These are phyloP conservation scores for Formica exsecta DNA, from an alignment of 1,140 invertebrate species.

Conservation along the genomic window DNA sequence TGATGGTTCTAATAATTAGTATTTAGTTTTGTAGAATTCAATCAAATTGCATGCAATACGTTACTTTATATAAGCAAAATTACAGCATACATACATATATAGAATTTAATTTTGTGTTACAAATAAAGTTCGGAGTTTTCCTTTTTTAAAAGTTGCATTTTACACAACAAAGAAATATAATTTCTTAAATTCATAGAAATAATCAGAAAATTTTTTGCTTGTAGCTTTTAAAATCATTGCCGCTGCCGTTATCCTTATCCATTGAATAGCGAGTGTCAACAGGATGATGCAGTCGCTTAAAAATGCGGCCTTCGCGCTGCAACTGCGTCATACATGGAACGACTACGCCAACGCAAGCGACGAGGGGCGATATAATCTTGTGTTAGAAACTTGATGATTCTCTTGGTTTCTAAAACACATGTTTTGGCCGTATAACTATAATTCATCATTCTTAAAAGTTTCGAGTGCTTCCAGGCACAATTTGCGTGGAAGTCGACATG, in stretches of 20 bases:
- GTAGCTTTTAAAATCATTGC: constrained; percentile 56
- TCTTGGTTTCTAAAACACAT: constrained; percentile 6
- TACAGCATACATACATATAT: not conserved
- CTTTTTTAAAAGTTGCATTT: not conserved
- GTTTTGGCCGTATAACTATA: not conserved
- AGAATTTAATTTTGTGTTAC: constrained; percentile 15
- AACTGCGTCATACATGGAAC: constrained; percentile 62
- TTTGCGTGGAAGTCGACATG: not conserved
- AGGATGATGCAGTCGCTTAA: constrained; percentile 77
- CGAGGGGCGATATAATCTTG: constrained; percentile 14
- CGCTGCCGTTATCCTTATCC: constrained; percentile 68
- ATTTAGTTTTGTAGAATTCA: not conserved
- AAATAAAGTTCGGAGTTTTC: not conserved
- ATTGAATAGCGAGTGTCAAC: constrained; percentile 75
- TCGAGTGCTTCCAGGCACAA: constrained; percentile 4
- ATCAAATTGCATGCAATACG: not conserved
- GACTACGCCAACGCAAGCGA: constrained; percentile 25
- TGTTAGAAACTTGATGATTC: constrained; percentile 40
- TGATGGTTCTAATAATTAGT: not conserved
- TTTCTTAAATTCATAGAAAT: constrained; percentile 12
- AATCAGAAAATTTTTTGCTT: constrained; percentile 31
- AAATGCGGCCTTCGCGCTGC: constrained; percentile 78
- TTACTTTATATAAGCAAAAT: not conserved
- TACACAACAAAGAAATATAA: not conserved
- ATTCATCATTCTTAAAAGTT: constrained; percentile 26